Base-by-base conservation (phyloP, 2,888 invertebrate genomes). In the Drosophila dives region DNA sequence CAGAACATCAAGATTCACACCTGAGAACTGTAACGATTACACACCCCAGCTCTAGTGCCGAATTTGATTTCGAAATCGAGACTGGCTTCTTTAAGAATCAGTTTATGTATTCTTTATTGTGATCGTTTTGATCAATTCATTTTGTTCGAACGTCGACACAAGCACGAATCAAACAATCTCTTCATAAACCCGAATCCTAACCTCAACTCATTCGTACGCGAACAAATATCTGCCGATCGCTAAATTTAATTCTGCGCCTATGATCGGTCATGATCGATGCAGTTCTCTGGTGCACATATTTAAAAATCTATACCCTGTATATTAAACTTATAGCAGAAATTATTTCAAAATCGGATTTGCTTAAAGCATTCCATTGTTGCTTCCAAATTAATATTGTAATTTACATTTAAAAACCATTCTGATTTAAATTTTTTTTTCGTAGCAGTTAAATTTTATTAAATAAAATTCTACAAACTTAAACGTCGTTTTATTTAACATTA, bases 381-480 rank as follows among this genome's bases (percentile, higher is more conserved):
- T 60, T 60, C 60, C 48, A 58, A 65, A 50, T 55, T 38, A 51
- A 50, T 67, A 60, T 80, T 73, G 67, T 81, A 66, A 58, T 50
- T 75, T 65, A 80, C 63, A 51, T 51, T 64, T 72, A 71, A 67
- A 64, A 73, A 72, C 59, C 71, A 79, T 74, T 68, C 66, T 56
- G 75, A 79, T 77, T 86, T 54, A 73, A 77, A 68, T 36, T 77
- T 77, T 81, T 86, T 86, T 68, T 80, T 77, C 65, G 85, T 83
- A 83, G 87, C 64, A 61, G 77, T 81, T 84, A 71, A 68, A 80
- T 80, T 82, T 84, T 82, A 84, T 82, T 83, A 84, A 87, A 83
- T 86, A 84, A 87, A 84, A 58, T 62, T 71, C 77, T 8, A 60
- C 77, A 74, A 72, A 50, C 32, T 54, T 23, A 2, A 23, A n/a